phyloP scores from a whole-genome alignment of 1,140 invertebrate genomes.

The Cyphomyrmex costatus region DNA sequence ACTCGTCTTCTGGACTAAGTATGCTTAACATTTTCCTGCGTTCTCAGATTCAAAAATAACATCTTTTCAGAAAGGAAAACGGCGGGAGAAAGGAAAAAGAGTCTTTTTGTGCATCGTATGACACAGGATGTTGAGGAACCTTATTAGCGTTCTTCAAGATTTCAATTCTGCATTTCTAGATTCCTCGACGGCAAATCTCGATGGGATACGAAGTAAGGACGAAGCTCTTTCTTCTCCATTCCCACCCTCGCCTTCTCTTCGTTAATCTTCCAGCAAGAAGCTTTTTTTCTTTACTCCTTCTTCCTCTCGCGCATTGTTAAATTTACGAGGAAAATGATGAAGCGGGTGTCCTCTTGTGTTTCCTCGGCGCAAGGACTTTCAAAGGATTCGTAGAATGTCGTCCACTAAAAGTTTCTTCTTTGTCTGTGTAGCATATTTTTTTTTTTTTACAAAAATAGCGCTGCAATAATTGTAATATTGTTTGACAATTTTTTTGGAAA shows the following conservation, averaged over 20 bases:
- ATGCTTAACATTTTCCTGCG: background rate
- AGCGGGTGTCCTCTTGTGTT: constrained; percentile 72
- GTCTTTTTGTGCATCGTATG: background rate
- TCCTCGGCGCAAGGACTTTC: constrained; percentile 40
- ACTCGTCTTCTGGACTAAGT: background rate
- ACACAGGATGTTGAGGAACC: constrained; percentile 48
- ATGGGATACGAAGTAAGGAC: constrained; percentile 1
- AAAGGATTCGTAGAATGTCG: constrained; percentile 42
- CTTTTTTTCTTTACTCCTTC: constrained; percentile 49
- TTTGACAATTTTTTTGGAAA: background rate
- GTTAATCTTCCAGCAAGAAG: constrained; percentile 78
- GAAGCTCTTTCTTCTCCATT: background rate
- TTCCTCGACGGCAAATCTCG: constrained; percentile 39
- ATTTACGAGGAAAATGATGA: constrained; percentile 79
- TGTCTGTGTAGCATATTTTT: background rate
- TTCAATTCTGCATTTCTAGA: constrained; percentile 64
- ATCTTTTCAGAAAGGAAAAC: background rate
- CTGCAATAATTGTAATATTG: constrained; percentile 3
- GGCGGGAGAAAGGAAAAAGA: background rate
- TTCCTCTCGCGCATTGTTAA: constrained; percentile 50
- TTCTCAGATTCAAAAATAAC: constrained; percentile 25
- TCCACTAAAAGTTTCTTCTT: constrained; percentile 34
- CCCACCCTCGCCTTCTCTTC: constrained; percentile 72
- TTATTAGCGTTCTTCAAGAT: constrained; percentile 64
- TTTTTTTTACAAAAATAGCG: background rate